Evolutionary conservation across 2,113 vertebrate genomes (phyloP).

Genomic region (Tenrec ecaudatus): DNA sequence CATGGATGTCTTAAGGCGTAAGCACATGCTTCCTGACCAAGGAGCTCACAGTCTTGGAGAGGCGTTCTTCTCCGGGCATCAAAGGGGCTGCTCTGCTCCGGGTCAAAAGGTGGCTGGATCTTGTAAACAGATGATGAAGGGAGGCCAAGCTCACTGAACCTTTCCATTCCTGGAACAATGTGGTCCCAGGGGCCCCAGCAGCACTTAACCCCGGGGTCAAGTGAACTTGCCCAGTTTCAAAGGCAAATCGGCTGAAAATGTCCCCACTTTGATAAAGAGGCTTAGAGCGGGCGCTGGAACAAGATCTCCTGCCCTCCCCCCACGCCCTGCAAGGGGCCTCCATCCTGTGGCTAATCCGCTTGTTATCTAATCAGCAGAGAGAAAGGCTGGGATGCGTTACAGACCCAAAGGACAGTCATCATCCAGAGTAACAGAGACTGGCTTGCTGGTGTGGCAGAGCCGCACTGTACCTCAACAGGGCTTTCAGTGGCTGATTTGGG

Average conservation of each 20-base stretch:
- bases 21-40: background rate
- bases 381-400: background rate
- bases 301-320: background rate
- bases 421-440: background rate
- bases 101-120: conserved; percentile 71
- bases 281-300: background rate
- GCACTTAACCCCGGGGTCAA: conserved; percentile 86
- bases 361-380: background rate
- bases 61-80: background rate
- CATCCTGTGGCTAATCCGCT: background rate
- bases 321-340: background rate
- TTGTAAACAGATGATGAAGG: conserved; percentile 82
- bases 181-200: conserved; percentile 80
- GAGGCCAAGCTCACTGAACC: conserved; percentile 77
- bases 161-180: conserved; percentile 82
- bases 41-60: background rate
- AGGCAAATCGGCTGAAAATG: conserved; percentile 73
- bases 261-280: conserved; percentile 74
- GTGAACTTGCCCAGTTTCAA: conserved; percentile 76
- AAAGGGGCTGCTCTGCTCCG: conserved; percentile 62
- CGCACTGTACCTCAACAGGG: background rate
- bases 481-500: background rate
- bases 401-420: background rate
- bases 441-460: background rate
- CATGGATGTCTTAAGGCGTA: background rate